phyloP scores from a whole-genome alignment of 2,797 vertebrate species.

The Pipistrellus pipistrellus region DNA sequence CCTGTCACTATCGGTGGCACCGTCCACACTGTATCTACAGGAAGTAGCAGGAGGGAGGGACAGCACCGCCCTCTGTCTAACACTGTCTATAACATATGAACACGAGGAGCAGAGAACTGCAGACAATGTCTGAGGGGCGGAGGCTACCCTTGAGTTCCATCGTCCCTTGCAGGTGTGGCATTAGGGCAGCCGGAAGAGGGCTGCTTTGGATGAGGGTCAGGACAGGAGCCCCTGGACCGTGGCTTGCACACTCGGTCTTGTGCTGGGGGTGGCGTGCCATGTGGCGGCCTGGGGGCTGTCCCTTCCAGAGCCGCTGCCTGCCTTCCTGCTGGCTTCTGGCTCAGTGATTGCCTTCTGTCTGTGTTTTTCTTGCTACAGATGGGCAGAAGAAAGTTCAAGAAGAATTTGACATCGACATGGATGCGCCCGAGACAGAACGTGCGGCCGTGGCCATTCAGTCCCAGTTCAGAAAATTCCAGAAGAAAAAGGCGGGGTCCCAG shows the following conservation, averaged over 20 bases:
- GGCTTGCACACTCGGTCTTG: background rate
- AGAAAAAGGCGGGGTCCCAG: constrained; percentile 97
- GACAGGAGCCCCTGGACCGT: background rate
- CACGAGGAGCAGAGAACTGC: background rate
- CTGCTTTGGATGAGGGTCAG: background rate
- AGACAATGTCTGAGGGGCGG: background rate
- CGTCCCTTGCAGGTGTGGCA: accelerated
- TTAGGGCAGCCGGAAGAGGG: background rate
- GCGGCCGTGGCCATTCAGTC: constrained; percentile 98
- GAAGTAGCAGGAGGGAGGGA: background rate
- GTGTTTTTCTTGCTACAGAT: constrained; percentile 87
- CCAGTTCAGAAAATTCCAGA: constrained; percentile 99
- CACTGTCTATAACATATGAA: accelerated
- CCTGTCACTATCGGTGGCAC: no score
- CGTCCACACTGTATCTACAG: background rate
- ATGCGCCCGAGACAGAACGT: constrained; percentile 96
- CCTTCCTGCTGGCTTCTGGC: background rate
- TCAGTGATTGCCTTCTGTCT: constrained; percentile 5
- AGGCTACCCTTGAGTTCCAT: background rate
- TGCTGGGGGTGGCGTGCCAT: accelerated
- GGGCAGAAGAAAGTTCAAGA: constrained; percentile 95
- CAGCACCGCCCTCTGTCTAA: background rate
- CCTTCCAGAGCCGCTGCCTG: background rate
- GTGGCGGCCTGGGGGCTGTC: accelerated
- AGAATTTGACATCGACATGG: constrained; percentile 99